A percentile compares a stretch with the other conserved stretches of the same genome.
Evolutionary conservation across 2,113 vertebrate species (phyloP).

Genomic region (Irena cyanogastra): DNA sequence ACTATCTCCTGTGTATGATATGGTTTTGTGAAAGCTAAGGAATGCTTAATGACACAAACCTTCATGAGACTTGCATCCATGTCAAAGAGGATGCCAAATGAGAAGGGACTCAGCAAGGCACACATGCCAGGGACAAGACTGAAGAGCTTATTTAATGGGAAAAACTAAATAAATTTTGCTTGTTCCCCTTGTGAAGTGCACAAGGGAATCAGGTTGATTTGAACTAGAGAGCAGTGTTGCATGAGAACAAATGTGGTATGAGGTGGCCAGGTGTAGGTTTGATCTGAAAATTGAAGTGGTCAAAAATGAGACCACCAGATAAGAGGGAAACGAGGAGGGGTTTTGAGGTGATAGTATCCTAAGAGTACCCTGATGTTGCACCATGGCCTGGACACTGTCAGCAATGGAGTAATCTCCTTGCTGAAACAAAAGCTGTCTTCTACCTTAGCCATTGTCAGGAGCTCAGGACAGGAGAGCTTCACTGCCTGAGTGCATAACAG

Average conservation of each 20-base stretch:
- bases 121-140: fast-evolving
- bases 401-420: background rate
- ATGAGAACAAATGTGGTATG: background rate
- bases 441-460: fast-evolving
- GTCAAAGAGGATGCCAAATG: background rate
- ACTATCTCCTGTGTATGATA: background rate
- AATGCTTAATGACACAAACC: background rate
- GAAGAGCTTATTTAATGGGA: background rate
- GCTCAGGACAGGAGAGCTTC: background rate
- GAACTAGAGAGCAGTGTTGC: background rate
- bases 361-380: background rate
- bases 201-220: background rate
- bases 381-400: background rate
- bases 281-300: background rate
- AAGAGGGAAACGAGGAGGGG: fast-evolving
- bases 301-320: background rate
- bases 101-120: background rate
- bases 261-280: background rate
- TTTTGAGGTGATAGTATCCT: background rate
- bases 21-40: background rate
- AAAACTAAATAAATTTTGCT: background rate
- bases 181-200: background rate
- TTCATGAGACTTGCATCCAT: background rate
- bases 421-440: background rate
- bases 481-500: fast-evolving